These are phyloP conservation scores for Pygoscelis antarcticus DNA, from an alignment of 2,113 vertebrate species.

Conservation along the genomic window DNA sequence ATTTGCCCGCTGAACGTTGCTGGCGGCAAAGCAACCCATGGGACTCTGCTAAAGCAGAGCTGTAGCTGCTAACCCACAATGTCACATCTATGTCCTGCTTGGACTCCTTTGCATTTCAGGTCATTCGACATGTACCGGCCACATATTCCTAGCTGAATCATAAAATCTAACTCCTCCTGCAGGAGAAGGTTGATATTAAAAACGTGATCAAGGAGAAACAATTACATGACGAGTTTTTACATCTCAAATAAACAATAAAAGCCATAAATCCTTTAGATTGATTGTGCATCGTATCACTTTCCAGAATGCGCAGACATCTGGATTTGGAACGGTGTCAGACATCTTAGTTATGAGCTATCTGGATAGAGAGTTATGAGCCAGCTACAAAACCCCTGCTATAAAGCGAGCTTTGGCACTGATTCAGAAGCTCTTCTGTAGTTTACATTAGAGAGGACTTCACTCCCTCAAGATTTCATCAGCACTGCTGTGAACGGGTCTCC, in stretches of 20 bases:
- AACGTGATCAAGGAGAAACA: not conserved
- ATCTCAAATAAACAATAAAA: no score
- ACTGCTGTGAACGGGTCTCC: not conserved
- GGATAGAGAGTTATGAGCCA: not conserved
- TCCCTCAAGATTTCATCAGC: not conserved
- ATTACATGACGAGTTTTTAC: accelerated
- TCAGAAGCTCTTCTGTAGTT: not conserved
- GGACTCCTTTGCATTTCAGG: accelerated
- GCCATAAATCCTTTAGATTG: not conserved
- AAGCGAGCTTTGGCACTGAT: accelerated
- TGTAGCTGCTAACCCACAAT: accelerated
- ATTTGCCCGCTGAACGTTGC: accelerated
- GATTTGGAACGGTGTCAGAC: not conserved
- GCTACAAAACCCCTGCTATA: not conserved
- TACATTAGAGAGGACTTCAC: not conserved
- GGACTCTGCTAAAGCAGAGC: accelerated
- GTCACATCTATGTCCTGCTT: accelerated
- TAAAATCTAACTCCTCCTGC: not conserved
- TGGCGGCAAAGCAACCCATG: accelerated
- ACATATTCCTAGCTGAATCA: accelerated
- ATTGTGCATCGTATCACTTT: accelerated
- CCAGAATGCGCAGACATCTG: accelerated
- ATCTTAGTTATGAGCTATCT: accelerated
- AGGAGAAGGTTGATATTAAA: accelerated
- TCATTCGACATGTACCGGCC: accelerated